Percentiles rank a stretch among this genome's conserved stretches.
These are phyloP conservation scores for Silurus asotus DNA, from an alignment of 2,113 vertebrate species.

Conservation along the genomic window DNA sequence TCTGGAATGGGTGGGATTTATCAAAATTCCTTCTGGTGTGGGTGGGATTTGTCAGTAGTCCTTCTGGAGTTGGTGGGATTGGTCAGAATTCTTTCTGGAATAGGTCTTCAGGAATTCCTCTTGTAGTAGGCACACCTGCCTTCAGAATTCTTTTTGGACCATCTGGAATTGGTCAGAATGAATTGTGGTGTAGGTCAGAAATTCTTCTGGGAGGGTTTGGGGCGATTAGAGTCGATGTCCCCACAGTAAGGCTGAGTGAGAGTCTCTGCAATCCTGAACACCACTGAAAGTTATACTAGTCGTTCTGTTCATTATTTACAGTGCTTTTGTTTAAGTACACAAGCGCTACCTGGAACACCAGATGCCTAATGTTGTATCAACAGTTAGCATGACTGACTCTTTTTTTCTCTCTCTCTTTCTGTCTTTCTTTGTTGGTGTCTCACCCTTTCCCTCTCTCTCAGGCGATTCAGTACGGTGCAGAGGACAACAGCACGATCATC, in stretches of 20 bases:
- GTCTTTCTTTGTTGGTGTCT: background rate
- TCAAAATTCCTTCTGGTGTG: background rate
- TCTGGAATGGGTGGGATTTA: background rate
- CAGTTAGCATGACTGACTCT: background rate
- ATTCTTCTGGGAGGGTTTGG: no score
- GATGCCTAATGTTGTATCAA: background rate
- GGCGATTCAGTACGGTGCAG: conserved; percentile 89
- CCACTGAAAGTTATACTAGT: background rate
- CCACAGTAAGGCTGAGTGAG: background rate
- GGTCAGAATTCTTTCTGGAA: no score
- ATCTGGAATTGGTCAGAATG: background rate
- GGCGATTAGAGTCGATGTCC: background rate
- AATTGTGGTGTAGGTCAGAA: no score
- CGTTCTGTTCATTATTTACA: background rate
- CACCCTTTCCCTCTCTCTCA: conserved; percentile 54
- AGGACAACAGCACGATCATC: conserved; percentile 92
- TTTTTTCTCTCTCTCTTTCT: background rate
- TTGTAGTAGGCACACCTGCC: no score
- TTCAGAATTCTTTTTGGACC: no score
- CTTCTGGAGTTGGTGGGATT: no score
- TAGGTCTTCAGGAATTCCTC: no score
- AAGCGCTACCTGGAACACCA: background rate
- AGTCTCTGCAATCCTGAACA: background rate
- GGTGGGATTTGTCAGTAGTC: background rate
- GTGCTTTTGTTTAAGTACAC: background rate